Percentiles rank a stretch among this genome's conserved stretches.
Conservation (phyloP, 2,888 invertebrate species). For the Spisula solida region DNA sequence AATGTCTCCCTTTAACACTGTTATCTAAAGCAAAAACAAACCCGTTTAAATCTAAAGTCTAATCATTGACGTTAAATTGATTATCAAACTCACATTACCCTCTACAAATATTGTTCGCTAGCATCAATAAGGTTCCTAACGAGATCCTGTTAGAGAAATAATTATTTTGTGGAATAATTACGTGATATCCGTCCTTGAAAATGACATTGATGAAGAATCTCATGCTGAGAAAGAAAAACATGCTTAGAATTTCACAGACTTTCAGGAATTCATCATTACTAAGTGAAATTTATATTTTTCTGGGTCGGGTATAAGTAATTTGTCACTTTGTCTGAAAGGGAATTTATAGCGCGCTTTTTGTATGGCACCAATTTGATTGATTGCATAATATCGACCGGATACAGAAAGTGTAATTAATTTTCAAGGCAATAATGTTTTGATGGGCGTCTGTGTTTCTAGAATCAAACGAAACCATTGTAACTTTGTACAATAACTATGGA, state of each 20-base stretch:
- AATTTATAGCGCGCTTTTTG: neutral
- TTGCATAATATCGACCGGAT: neutral
- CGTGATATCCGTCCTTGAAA: neutral
- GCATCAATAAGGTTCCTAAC: too few species aligned
- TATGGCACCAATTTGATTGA: neutral
- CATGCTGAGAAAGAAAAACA: neutral
- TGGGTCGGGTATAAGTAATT: neutral
- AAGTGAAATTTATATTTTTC: slow-evolving; percentile 11
- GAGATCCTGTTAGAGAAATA: too few species aligned
- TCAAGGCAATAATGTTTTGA: neutral
- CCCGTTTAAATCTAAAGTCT: too few species aligned
- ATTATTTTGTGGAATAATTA: too few species aligned
- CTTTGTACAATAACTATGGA: neutral
- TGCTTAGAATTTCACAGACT: neutral
- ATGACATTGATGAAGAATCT: neutral
- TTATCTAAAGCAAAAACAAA: too few species aligned
- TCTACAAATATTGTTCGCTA: too few species aligned
- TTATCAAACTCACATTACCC: too few species aligned
- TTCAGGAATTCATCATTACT: neutral
- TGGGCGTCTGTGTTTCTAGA: slow-evolving; percentile 2
- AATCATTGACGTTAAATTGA: too few species aligned
- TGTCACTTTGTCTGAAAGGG: neutral
- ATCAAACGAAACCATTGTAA: neutral
- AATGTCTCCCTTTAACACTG: too few species aligned
- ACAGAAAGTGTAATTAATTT: slow-evolving; percentile 16